Conservation (phyloP, 2,113 vertebrate genomes). For the Tursiops truncatus region DNA sequence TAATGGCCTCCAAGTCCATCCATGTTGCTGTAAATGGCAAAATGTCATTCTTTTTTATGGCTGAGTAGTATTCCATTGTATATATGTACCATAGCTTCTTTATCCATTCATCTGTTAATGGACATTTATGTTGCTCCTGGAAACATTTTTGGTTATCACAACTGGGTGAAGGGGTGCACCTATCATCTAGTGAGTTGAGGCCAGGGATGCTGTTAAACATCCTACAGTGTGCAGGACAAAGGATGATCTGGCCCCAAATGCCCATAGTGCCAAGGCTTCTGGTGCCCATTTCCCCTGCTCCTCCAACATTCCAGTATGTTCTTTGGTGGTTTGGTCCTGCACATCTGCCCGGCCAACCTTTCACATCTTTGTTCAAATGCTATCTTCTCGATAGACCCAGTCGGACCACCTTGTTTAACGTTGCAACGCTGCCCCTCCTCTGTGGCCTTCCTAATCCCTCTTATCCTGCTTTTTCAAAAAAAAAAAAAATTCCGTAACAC, state of each 20-base stretch:
- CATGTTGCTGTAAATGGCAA: too few species aligned
- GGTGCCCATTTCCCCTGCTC: neutral
- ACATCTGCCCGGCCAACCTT: neutral
- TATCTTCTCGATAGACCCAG: neutral
- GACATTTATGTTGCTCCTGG: too few species aligned
- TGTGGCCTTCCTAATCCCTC: neutral
- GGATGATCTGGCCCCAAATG: accelerated
- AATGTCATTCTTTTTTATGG: too few species aligned
- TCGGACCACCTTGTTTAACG: neutral
- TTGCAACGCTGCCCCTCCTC: neutral
- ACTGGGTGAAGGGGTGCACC: neutral
- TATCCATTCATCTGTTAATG: too few species aligned
- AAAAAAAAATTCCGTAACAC: too few species aligned
- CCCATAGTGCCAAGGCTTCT: neutral
- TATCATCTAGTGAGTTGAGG: neutral
- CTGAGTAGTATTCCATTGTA: too few species aligned
- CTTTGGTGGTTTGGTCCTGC: neutral
- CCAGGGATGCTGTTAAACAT: neutral
- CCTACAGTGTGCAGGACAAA: neutral
- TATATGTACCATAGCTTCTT: too few species aligned
- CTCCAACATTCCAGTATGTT: accelerated
- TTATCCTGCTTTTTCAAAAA: neutral
- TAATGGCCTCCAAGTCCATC: too few species aligned
- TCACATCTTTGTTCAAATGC: neutral
- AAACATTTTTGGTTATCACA: neutral